Evolutionary conservation across 2,113 vertebrate genomes (phyloP), one percentile per base, ranked within the genome.

Genomic region (Pangasianodon hypophthalmus): DNA sequence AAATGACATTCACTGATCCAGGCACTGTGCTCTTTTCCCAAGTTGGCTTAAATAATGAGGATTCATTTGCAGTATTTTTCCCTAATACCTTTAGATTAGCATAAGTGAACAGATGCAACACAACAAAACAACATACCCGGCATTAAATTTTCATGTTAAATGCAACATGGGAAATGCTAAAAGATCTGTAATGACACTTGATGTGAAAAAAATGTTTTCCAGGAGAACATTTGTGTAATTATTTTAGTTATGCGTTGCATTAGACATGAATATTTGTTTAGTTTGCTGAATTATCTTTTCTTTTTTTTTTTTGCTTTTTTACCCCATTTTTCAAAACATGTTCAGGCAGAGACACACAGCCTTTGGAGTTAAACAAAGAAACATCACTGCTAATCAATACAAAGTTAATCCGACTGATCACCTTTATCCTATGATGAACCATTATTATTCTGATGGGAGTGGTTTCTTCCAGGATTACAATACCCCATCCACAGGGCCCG

Each of bases 201-300:
- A 93, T 93, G 93, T 92, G 84, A 92, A 93, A 92, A 92, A 87
- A 87, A 91, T 52, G 69, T 79, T 89, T 69, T 86, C 93, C 94
- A 94, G 94, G 92, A 94, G 94, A 94, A 92, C 90, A 92, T 94
- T 93, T 92, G 91, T 92, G 93, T 95, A 95, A 95, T 96, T 95
- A 94, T 95, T 93, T 94, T 95, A 93, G 94, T 95, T 95, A 93
- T 92, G 94, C 93, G 90, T 93, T 91, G 91, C 92, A 92, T 92
- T 92, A 88, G 87, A 81, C 91, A 90, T 92, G 92, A 94, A 58
- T 86, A 92, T 91, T 93, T 92, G 92, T 91, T 89, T 85, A 46
- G 32, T 62, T 89, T 85, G 82, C n/a, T 92, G 87, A 88, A 90
- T 87, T 84, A 90, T 88, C 90, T 91, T 92, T 92, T 94, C 93